Base-by-base conservation (phyloP, 2,113 vertebrate genomes). In the Himantopus leucocephalus region DNA sequence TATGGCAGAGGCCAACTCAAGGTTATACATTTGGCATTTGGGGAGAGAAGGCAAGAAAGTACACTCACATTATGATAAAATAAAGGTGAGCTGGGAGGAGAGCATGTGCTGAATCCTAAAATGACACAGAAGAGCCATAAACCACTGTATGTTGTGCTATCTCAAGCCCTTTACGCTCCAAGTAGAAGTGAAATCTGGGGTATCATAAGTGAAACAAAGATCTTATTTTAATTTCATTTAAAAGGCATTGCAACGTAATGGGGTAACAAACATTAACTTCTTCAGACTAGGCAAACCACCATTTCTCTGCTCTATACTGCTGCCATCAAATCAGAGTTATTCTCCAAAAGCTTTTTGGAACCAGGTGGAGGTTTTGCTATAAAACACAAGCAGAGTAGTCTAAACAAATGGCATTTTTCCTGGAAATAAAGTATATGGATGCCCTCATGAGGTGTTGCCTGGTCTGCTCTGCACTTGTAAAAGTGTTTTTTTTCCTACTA, bases 141-240 rank as follows among this genome's bases (percentile, higher is more conserved):
- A 91, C 27, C 64, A 56, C 60, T 91, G 58, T 55, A 35, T 60
- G 35, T 95, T 91, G 60, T 94, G 60, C 68, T 81, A 6, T 74
- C 76, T 94, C 47, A 56, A 64, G 24, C 43, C 37, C 20, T 81
- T 84, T 86, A 45, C 1, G 3, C 45, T 85, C 41, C 64, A 35
- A 88, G 72, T 47, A 94, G 83, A 75, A 88, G 48, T 52, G 58
- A 94, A 92, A 92, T 78, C 68, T 80, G 10, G 30, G 29, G 14
- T 89, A 35, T 78, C 34, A 26, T 91, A 94, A 96, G 91, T 72
- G 83, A 81, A 94, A 60, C 52, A 29, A 86, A 78, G 52, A 66
- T 68, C 62, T 76, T 83, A 60, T 47, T 94, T 91, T 94, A 87
- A 90, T 96, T 97, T 85, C 7, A 71, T 96, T 95, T 88, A 17